Evolutionary conservation across 2,113 vertebrate species (phyloP).

Genomic region (Nematolebias whitei): DNA sequence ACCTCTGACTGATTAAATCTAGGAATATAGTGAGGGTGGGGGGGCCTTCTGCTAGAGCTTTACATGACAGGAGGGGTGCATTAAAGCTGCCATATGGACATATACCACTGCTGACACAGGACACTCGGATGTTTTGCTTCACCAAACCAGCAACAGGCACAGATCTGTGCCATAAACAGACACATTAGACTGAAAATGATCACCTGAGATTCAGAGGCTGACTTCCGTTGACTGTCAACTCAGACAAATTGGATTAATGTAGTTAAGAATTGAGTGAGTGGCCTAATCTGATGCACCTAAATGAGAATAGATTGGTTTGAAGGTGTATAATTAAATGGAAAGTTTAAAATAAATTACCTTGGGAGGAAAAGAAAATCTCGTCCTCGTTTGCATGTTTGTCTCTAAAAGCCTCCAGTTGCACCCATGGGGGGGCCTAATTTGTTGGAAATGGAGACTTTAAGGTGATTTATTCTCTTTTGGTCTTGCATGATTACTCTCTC

Average conservation of each 20-base stretch:
- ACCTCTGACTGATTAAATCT: neutral
- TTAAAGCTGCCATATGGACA: conserved; percentile 36
- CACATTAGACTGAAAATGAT: neutral
- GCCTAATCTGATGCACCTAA: conserved; percentile 6
- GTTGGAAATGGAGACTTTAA: conserved; percentile 31
- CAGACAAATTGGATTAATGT: conserved; percentile 14
- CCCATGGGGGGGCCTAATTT: conserved; percentile 17
- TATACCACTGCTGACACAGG: conserved; percentile 28
- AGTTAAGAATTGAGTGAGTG: conserved; percentile 18
- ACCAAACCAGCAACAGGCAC: conserved; percentile 21
- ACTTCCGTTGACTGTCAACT: neutral
- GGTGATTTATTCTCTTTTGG: conserved; percentile 39
- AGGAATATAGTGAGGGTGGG: neutral
- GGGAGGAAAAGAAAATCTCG: neutral
- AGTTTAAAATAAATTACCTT: conserved; percentile 6
- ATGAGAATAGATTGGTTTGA: conserved; percentile 30
- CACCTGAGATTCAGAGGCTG: conserved; percentile 14
- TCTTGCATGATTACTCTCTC: conserved; percentile 33
- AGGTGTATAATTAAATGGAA: conserved; percentile 18
- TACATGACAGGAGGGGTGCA: neutral
- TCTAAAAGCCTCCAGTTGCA: conserved; percentile 10
- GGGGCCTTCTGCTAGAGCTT: conserved; percentile 17
- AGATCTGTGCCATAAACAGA: conserved; percentile 28
- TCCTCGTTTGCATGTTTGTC: conserved; percentile 11
- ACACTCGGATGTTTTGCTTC: conserved; percentile 8